A percentile compares a stretch with the other conserved stretches of the same genome.
Evolutionary conservation across 2,797 vertebrate genomes (phyloP).

Genomic region (Alosa sapidissima): DNA sequence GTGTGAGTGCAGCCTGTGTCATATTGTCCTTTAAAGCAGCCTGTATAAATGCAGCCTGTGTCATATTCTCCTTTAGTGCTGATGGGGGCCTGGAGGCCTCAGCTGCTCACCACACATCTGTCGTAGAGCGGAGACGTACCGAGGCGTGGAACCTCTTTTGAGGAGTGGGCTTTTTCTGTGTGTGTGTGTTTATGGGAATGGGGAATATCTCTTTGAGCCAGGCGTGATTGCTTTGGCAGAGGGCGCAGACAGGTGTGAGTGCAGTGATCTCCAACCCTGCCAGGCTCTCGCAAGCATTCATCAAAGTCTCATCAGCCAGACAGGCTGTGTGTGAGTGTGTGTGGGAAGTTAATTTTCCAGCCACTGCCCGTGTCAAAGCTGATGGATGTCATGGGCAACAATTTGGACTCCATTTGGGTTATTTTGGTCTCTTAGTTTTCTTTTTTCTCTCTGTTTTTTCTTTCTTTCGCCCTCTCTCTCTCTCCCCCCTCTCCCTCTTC

Average conservation of each 20-base stretch:
- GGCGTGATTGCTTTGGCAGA: not conserved
- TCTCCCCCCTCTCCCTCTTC: not conserved
- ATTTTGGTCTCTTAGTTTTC: not conserved
- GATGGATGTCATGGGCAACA: not conserved
- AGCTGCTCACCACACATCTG: not conserved
- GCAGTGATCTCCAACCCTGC: conserved; percentile 1
- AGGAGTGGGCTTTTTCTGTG: not conserved
- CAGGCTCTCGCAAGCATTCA: not conserved
- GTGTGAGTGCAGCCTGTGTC: too few species aligned
- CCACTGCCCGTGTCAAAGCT: not conserved
- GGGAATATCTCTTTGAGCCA: not conserved
- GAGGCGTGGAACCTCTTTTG: not conserved
- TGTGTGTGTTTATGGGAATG: not conserved
- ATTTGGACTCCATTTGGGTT: not conserved
- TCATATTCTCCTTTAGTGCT: not conserved
- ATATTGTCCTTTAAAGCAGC: not conserved
- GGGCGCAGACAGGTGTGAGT: not conserved
- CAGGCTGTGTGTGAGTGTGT: not conserved
- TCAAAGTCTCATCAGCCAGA: conserved; percentile 19
- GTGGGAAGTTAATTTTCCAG: conserved; percentile 9
- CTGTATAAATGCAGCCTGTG: too few species aligned
- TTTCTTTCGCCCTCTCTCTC: conserved; percentile 23
- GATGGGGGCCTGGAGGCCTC: not conserved
- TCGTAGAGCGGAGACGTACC: not conserved
- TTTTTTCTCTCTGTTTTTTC: not conserved